Conservation (phyloP, 2,113 vertebrate genomes). For the Pterophyllum scalare region DNA sequence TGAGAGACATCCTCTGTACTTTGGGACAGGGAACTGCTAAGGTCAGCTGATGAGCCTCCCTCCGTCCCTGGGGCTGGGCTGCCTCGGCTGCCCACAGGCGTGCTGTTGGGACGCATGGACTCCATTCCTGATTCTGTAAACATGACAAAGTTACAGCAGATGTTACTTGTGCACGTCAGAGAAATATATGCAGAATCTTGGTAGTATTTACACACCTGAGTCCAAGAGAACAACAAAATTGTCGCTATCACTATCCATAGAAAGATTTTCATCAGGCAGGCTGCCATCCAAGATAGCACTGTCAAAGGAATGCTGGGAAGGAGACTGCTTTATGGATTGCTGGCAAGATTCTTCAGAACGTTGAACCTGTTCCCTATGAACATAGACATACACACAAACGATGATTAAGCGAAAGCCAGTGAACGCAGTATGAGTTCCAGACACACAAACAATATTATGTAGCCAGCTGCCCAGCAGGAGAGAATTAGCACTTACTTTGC, state of each 20-base stretch:
- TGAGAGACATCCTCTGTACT: conserved; percentile 84
- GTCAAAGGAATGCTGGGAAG: conserved; percentile 93
- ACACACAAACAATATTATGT: neutral
- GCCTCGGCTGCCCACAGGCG: conserved; percentile 62
- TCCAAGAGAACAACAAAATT: conserved; percentile 90
- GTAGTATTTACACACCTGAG: conserved; percentile 78
- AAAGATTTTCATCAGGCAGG: conserved; percentile 88
- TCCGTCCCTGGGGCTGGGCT: conserved; percentile 82
- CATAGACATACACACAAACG: conserved; percentile 16
- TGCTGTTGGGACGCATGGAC: conserved; percentile 78
- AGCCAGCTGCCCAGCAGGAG: conserved; percentile 36
- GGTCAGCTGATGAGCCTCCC: conserved; percentile 82
- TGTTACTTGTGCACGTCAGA: neutral
- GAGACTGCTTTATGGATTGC: conserved; percentile 88
- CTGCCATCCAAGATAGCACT: conserved; percentile 88
- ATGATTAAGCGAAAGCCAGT: neutral
- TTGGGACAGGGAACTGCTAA: conserved; percentile 88
- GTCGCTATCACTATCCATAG: conserved; percentile 92
- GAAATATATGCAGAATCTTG: neutral
- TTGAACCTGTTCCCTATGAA: conserved; percentile 83
- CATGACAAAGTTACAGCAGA: conserved; percentile 2
- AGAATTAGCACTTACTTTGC: conserved; percentile 79
- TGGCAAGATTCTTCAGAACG: conserved; percentile 85
- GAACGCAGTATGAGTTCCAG: conserved; percentile 16
- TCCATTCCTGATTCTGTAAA: conserved; percentile 87